These are phyloP conservation scores for Taphrorychus bicolor DNA, from an alignment of 2,888 invertebrate genomes.

Conservation along the genomic window DNA sequence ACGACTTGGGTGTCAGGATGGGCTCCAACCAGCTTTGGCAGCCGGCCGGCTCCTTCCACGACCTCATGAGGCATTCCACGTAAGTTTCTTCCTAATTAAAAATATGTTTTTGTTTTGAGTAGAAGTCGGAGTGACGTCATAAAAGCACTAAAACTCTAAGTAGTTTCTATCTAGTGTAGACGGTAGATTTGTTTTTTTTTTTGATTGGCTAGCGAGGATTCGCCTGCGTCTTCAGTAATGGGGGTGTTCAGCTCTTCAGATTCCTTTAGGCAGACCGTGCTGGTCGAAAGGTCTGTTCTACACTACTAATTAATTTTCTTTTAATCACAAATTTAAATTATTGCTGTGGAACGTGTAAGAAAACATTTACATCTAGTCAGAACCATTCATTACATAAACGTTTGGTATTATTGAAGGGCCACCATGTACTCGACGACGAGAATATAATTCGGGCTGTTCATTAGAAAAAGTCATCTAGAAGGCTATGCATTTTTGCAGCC, in stretches of 20 bases:
- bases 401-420: too few species aligned
- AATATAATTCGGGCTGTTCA: too few species aligned
- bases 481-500: too few species aligned
- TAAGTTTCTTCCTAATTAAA: constrained; percentile 46
- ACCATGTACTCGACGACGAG: too few species aligned
- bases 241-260: constrained; percentile 56
- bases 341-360: background rate
- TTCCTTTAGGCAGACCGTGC: constrained; percentile 53
- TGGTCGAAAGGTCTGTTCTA: constrained; percentile 54
- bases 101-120: constrained; percentile 7
- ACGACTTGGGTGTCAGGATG: constrained; percentile 70
- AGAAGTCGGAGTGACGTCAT: constrained; percentile 17
- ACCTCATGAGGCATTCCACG: constrained; percentile 52
- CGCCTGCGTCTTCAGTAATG: constrained; percentile 49
- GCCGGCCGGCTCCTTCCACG: constrained; percentile 58
- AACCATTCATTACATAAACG: too few species aligned
- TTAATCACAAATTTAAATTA: background rate
- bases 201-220: constrained; percentile 52
- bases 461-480: too few species aligned
- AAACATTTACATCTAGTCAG: too few species aligned
- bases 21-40: constrained; percentile 73
- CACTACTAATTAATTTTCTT: background rate
- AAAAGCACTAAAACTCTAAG: constrained; percentile 22
- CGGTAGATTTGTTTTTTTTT: constrained; percentile 48
- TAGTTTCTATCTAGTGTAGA: constrained; percentile 46